Evolutionary conservation across 2,113 vertebrate species (phyloP), one percentile per base, ranked within the genome.

Genomic region (Calyptomena viridis): DNA sequence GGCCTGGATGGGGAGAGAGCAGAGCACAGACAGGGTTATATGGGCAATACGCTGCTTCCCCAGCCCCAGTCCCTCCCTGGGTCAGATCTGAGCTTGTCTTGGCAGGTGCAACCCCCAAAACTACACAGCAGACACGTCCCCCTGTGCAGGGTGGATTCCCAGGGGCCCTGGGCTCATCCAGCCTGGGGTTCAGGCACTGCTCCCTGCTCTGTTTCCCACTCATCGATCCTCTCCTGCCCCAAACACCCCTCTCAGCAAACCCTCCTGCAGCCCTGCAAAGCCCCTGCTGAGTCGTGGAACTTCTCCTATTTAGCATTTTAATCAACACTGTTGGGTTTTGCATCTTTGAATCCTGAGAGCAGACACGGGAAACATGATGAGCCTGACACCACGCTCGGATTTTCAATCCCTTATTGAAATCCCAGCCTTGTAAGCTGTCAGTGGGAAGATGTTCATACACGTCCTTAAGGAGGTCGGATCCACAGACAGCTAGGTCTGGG

Each of bases 361-460:
- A 85, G 84, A 31, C 74, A 76, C 66, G 59, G 78, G 71, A 90
- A 87, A 87, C 92, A 58, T 23, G 78, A 90, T 37, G 33, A 94
- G 84, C 53, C 81, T 76, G 87, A 79, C 63, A 76, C 35, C n/a
- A 76, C 0, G 6, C 62, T 82, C 68, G 7, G 60, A 71, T 81
- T 95, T 95, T 78, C 90, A 82, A 85, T 91, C 58, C 81, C 67
- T 89, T 68, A 62, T 74, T 91, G 84, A 85, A 94, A 79, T 89
- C 93, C 33, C 77, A 87, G 81, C 69, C 84, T 69, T 82, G 77
- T 89, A 82, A 94, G 60, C 71, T 95, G 93, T 94, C 89, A 84
- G 53, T 5, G 53, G 69, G 63, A 93, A 89, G 87, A 87, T 84
- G 64, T 67, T 92, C 71, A 72, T 30, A 66, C 62, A 82, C 1